Evolutionary conservation across 2,797 vertebrate species (phyloP), one percentile per base, ranked within the genome.

Genomic region (Dallia pectoralis): DNA sequence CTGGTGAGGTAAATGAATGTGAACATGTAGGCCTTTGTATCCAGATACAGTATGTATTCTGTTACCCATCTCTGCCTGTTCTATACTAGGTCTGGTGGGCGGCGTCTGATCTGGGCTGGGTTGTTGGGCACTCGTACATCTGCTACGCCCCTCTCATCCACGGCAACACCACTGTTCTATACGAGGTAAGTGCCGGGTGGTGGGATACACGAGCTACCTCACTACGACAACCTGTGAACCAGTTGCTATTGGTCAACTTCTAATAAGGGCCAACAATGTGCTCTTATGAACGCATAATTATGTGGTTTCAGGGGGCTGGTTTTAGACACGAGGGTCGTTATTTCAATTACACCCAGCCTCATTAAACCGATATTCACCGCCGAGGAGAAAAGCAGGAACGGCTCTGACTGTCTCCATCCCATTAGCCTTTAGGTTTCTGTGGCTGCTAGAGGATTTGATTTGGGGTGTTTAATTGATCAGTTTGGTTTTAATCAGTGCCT

Each of bases 61-160:
- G 19, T 14, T 56, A 11, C 69, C 36, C 36, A 19, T 63, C 3
- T 25, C 33, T 62, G 22, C 12, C 29, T 14, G 29, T n/a, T 48
- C 36, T 77, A 74, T 44, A 44, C 74, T 89, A 98, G 98, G 95
- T 98, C n/a, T 99, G 98, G 97, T 99, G 97, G 97, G 96, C 97
- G 56, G 97, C 96, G 22, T 99, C 97, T 64, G 97, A 99, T 82
- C 92, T 99, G 74, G 97, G 98, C 81, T 99, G 98, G 98, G 98
- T 99, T 59, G 98, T 99, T 1, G 98, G 97, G 22, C 97, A 99
- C 88, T 99, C 98, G 0, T 99, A 99, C 69, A 96, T 99, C 87
- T 99, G 97, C 84, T 99, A 99, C 14, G 97, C 79, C 63, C 98
- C 98, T 73, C 94, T 99, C 73, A 92, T 99, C 44, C 95, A 99